Evolutionary conservation across 2,888 invertebrate species (phyloP), one percentile per base, ranked within the genome.

Genomic region (Drosophila hamatofila): DNA sequence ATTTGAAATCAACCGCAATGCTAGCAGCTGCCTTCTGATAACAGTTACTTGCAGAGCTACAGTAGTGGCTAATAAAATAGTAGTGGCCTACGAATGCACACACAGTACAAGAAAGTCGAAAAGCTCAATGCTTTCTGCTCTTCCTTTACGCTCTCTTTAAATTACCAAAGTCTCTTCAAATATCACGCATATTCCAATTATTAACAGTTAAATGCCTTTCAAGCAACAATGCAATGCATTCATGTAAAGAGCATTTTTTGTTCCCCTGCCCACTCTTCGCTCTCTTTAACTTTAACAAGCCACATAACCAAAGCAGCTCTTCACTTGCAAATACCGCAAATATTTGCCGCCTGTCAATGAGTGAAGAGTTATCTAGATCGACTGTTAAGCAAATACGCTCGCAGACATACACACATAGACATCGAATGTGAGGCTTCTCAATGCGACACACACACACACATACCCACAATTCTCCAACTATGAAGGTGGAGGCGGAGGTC

Each of bases 401-500:
- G 46, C 68, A 49, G 27, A 9, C 75, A 73, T 51, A 59, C 49
- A 54, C 41, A 23, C 56, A 35, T 7, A 48, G 12, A 67, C 55
- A 35, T 18, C 42, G 44, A 59, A n/a, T 46, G 71, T 23, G 42
- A 58, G 58, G 23, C 16, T 16, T 25, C 55, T 58, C 61, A 55
- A 54, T 42, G 48, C 42, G 64, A 42, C 44, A 56, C 66, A 64
- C 74, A 49, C 74, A 11, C 60, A 44, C 66, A 12, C 74, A 49
- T 66, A 11, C 60, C 41, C 66, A 12, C 52, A 21, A n/a, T 55
- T 63, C 56, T 67, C 65, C 39, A 64, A 52, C 27, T 56, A n/a
- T 46, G 77, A 69, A 60, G 62, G 65, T 54, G 75, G 44, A 68
- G 79, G 39, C 48, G 80, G 76, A 75, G 78, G 80, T 80, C 80